A percentile compares a stretch with the other conserved stretches of the same genome.
These are phyloP conservation scores for Asteroscopus sphinx DNA, from an alignment of 2,888 invertebrate species.

Conservation along the genomic window DNA sequence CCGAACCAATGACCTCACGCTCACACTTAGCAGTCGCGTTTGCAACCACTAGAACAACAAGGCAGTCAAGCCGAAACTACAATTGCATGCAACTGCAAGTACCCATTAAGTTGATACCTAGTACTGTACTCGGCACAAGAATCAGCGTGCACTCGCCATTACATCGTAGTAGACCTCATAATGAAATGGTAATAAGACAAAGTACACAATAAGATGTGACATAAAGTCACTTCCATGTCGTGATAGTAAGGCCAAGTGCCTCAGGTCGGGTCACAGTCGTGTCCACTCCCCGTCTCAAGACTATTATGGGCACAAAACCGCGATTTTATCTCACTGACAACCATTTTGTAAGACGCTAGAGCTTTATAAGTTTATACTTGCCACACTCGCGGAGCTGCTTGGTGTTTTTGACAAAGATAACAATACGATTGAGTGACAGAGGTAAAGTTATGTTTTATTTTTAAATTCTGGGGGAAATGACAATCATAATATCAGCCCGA, in stretches of 20 bases:
- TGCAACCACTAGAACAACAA: no score
- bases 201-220: slow-evolving; percentile 65
- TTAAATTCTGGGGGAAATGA: slow-evolving; percentile 8
- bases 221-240: slow-evolving; percentile 61
- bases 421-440: slow-evolving; percentile 22
- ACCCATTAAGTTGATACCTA: background rate
- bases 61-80: no score
- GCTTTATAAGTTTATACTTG: slow-evolving; percentile 55
- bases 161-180: slow-evolving; percentile 16
- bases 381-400: slow-evolving; percentile 30
- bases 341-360: slow-evolving; percentile 60
- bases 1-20: no score
- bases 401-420: slow-evolving; percentile 48
- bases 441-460: slow-evolving; percentile 15
- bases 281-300: slow-evolving; percentile 63
- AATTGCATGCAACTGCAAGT: background rate
- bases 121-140: background rate
- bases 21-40: no score
- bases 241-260: slow-evolving; percentile 70
- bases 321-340: slow-evolving; percentile 73
- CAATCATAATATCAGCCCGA: no score
- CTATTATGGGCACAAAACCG: slow-evolving; percentile 63
- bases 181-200: slow-evolving; percentile 52
- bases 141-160: slow-evolving; percentile 12
- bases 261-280: slow-evolving; percentile 66